phyloP scores from a whole-genome alignment of 2,113 vertebrate genomes.

The Eublepharis macularius region DNA sequence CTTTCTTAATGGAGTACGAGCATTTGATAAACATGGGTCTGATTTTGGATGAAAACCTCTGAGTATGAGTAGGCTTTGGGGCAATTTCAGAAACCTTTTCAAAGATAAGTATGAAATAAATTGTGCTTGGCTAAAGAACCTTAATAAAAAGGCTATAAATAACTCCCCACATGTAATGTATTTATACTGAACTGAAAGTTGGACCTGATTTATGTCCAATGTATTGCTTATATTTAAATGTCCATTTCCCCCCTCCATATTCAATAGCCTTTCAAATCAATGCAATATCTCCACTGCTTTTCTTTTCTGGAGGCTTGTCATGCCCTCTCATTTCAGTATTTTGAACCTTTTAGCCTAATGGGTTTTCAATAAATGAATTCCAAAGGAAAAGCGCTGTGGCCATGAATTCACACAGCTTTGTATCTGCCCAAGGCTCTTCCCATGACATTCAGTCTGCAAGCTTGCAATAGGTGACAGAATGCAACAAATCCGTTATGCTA shows the following conservation, averaged over 20 bases:
- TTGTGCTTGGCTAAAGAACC: background rate
- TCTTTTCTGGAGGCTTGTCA: slow-evolving; percentile 44
- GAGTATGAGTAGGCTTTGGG: background rate
- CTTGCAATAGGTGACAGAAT: background rate
- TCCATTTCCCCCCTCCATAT: slow-evolving; percentile 30
- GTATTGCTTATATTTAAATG: slow-evolving; percentile 36
- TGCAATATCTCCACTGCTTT: slow-evolving; percentile 49
- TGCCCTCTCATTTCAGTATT: slow-evolving; percentile 56
- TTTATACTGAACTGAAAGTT: slow-evolving; percentile 45
- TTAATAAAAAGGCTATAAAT: slow-evolving; percentile 20
- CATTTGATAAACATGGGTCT: background rate
- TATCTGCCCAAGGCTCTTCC: slow-evolving; percentile 47
- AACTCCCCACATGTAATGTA: slow-evolving; percentile 17
- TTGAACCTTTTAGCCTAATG: slow-evolving; percentile 57
- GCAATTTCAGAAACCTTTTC: slow-evolving; percentile 7
- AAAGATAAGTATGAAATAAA: background rate
- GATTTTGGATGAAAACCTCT: background rate
- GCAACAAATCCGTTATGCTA: too few species aligned
- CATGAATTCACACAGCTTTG: slow-evolving; percentile 58
- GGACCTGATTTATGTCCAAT: slow-evolving; percentile 46
- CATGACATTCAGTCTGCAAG: slow-evolving; percentile 29
- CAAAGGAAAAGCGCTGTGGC: slow-evolving; percentile 50
- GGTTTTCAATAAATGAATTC: slow-evolving; percentile 41
- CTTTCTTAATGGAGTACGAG: background rate
- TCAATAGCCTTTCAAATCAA: slow-evolving; percentile 50